Base-by-base conservation (phyloP, 2,797 vertebrate species). In the Schizopygopsis malacanthus region DNA sequence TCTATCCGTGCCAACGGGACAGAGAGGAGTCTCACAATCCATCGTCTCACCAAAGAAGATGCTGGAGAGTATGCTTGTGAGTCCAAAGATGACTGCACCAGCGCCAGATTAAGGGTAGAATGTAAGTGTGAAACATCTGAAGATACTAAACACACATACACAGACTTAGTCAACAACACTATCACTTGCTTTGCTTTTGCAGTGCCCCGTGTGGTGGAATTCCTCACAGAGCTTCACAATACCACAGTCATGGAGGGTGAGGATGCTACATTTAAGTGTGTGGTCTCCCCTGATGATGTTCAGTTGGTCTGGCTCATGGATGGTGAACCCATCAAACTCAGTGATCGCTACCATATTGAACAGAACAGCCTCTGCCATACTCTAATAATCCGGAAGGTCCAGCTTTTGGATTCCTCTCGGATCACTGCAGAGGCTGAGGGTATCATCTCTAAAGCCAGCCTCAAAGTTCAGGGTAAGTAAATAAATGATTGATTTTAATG, bases 181-280 rank as follows among this genome's bases (percentile, higher is more conserved):
- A 33, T 69, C 5, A n/a, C 22, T 22, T 78, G 39, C n/a, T 80
- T 72, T 67, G n/a, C 8, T 9, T 43, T 83, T 88, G 22, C 89
- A 96, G 95, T 96, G 92, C 96, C 96, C 72, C 96, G 98, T 10
- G 96, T 96, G 71, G 97, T 96, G 85, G 98, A 97, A 92, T 96
- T 99, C 85, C 92, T 99, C 72, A 96, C 94, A 0, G 97, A 98
- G 89, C 95, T 99, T 82, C 96, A 96, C 79, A 98, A 93, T 84
- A 93, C 97, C 61, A 97, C 95, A 0, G 97, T 99, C 79, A 94
- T 98, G 2, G 95, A 96, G 82, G 95, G 95, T 65, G 94, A 95
- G 67, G 93, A 95, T 9, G 94, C 95, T 59, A 94, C 90, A 3
- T 95, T 95, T 52, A 96, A 96, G 90, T 99, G 96, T 69, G 95